A percentile compares a stretch with the other conserved stretches of the same genome.
Conservation (phyloP, 2,113 vertebrate genomes). For the Heterocephalus glaber region DNA sequence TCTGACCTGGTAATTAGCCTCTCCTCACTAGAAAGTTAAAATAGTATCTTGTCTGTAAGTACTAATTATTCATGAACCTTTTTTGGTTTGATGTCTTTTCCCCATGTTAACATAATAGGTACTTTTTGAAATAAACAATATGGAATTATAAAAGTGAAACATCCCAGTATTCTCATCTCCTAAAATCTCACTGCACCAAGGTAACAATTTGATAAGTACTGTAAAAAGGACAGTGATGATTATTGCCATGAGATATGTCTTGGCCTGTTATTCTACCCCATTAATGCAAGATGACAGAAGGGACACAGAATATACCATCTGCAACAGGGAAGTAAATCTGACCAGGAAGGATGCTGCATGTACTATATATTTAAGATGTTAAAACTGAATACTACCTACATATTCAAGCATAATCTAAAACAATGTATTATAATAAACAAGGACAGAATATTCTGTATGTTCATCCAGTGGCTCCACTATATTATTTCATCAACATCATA, state of each 20-base stretch:
- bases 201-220: not conserved
- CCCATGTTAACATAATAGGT: slow-evolving; percentile 16
- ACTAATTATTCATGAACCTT: not conserved
- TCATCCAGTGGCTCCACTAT: not conserved
- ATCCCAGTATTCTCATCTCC: not conserved
- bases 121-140: slow-evolving; percentile 54
- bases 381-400: not conserved
- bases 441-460: slow-evolving; percentile 28
- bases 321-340: not conserved
- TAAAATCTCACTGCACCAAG: not conserved
- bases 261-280: not conserved
- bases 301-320: not conserved
- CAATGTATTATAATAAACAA: not conserved
- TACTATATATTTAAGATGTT: not conserved
- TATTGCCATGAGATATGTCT: not conserved
- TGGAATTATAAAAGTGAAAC: slow-evolving; percentile 15
- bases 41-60: not conserved
- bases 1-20: not conserved
- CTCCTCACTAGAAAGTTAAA: slow-evolving; percentile 10
- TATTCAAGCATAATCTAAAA: not conserved
- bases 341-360: not conserved
- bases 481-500: slow-evolving; percentile 6
- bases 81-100: not conserved
- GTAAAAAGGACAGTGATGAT: not conserved
- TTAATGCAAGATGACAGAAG: not conserved